phyloP scores from a whole-genome alignment of 2,888 invertebrate genomes.

The Parnassius orleans region DNA sequence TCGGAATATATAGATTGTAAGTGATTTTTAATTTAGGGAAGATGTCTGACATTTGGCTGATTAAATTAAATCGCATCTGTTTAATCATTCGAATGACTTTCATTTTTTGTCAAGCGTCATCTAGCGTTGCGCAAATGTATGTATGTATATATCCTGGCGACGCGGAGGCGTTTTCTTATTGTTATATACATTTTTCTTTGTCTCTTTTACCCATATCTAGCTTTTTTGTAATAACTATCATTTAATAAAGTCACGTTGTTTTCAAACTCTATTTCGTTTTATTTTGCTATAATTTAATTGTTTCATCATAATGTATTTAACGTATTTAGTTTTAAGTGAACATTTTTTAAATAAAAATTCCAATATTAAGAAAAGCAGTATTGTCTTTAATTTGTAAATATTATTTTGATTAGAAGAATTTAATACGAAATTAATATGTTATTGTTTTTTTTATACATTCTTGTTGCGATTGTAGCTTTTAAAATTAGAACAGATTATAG shows the following conservation, averaged over 20 bases:
- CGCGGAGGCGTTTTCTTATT: constrained; percentile 25
- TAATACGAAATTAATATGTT: constrained; percentile 17
- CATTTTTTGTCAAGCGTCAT: constrained; percentile 1
- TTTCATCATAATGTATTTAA: constrained; percentile 5
- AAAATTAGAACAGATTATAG: too few relatives aligned
- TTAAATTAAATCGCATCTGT: constrained; percentile 2
- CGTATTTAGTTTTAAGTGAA: constrained; percentile 6
- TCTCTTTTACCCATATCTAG: constrained; percentile 39
- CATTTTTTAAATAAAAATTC: constrained; percentile 2
- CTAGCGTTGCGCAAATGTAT: background rate
- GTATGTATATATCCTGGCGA: background rate
- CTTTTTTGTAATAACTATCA: constrained; percentile 49
- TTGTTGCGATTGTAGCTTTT: too few relatives aligned
- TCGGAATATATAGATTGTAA: constrained; percentile 8
- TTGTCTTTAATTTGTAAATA: constrained; percentile 19
- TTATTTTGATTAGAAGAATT: constrained; percentile 17
- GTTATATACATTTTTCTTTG: constrained; percentile 42
- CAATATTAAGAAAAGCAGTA: constrained; percentile 1
- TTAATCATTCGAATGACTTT: constrained; percentile 1
- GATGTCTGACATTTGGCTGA: constrained; percentile 4
- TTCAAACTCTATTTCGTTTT: constrained; percentile 49
- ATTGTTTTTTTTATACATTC: constrained; percentile 5
- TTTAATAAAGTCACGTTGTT: constrained; percentile 62
- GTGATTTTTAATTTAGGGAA: constrained; percentile 2
- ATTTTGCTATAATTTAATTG: constrained; percentile 26